Evolutionary conservation across 2,888 invertebrate genomes (phyloP).

Genomic region (Anorthoa munda): DNA sequence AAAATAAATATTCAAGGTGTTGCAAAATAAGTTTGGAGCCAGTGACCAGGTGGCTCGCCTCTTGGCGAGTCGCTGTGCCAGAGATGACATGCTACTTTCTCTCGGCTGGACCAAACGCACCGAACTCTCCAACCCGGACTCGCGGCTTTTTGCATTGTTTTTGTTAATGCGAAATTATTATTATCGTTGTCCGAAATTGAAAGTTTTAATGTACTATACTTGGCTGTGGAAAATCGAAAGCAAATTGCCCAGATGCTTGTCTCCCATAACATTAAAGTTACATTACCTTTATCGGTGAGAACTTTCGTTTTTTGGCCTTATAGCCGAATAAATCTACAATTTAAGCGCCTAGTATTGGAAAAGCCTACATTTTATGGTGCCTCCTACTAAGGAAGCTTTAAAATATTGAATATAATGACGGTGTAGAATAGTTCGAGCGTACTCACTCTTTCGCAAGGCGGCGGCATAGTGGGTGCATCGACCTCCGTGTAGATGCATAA

Average conservation of each 20-base stretch:
- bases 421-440: constrained; percentile 9
- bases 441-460: constrained; percentile 90
- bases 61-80: constrained; percentile 61
- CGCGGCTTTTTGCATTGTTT: constrained; percentile 84
- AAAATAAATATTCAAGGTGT: constrained; percentile 79
- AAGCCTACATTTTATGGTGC: constrained; percentile 51
- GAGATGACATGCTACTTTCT: constrained; percentile 86
- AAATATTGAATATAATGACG: constrained; percentile 21
- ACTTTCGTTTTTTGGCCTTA: constrained; percentile 71
- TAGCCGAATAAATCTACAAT: constrained; percentile 58
- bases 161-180: constrained; percentile 85
- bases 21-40: constrained; percentile 76
- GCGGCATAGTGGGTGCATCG: constrained; percentile 84
- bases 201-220: constrained; percentile 83
- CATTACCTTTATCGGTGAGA: constrained; percentile 63
- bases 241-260: constrained; percentile 77
- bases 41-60: constrained; percentile 63
- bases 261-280: constrained; percentile 73
- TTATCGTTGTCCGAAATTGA: constrained; percentile 82
- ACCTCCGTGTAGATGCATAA: constrained; percentile 92
- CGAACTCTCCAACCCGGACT: constrained; percentile 83
- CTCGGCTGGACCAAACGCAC: constrained; percentile 76
- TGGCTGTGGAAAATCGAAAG: constrained; percentile 83
- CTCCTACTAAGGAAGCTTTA: constrained; percentile 33
- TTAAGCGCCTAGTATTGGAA: constrained; percentile 56